Base-by-base conservation (phyloP, 2,888 invertebrate species). In the Euspilapteryx auroguttella region DNA sequence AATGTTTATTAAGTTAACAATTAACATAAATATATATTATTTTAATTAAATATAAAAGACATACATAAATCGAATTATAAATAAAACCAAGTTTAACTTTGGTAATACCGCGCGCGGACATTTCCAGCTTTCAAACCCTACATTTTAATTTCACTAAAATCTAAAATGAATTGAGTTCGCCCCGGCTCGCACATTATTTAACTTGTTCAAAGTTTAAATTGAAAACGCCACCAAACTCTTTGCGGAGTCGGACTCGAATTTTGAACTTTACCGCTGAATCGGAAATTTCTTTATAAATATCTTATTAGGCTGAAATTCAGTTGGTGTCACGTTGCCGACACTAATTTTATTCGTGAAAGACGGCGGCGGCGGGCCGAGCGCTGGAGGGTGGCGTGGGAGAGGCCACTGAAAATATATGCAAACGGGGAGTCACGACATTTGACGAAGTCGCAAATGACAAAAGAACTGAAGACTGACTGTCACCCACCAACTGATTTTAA, bases 211-310 rank as follows among this genome's bases (percentile, higher is more conserved):
- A 75, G 63, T 75, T 75, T 73, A 75, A 75, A 75, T 75, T 75
- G 75, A 73, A 73, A 73, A 73, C 61, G 68, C 63, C 55, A 62
- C 62, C 59, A 47, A 73, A 75, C 71, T 73, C 73, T 69, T 71
- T 69, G 63, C 53, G 49, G 55, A 64, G 62, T 61, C 55, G 50
- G 58, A 68, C 61, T 69, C 62, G 66, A 73, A 73, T 66, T 73
- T 63, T 73, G 73, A 75, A 75, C 71, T 75, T 73, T 71, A 64
- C 69, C 56, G 64, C 62, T 69, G 73, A 75, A 75, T 75, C 56
- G 68, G 68, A 71, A 69, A 73, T 68, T 64, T 71, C 75, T 71
- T 71, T 71, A 75, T 75, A 75, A 75, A 75, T 75, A 73, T 69
- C 64, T 71, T 73, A 75, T 71, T 68, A 71, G 47, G 73, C 62